Percentiles rank a stretch among this genome's conserved stretches.
Evolutionary conservation across 2,797 vertebrate species (phyloP).

Genomic region (Ficedula albicollis): DNA sequence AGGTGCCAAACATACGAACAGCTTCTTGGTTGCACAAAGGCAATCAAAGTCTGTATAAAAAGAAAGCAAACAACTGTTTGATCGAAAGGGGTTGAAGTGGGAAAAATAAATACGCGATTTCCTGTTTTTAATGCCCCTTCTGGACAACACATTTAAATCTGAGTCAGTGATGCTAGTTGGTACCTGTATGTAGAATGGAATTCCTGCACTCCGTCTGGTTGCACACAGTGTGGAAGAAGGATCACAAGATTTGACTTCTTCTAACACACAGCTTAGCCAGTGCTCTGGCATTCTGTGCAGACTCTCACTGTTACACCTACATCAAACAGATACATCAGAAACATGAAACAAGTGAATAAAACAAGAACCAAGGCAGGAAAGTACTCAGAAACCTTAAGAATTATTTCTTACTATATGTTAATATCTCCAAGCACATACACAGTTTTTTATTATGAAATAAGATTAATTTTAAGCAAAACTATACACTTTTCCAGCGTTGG

Average conservation of each 20-base stretch:
- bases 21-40: background rate
- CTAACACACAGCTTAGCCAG: constrained; percentile 86
- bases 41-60: background rate
- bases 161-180: background rate
- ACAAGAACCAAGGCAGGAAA: background rate
- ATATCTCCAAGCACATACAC: background rate
- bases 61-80: background rate
- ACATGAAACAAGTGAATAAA: background rate
- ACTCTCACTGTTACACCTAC: constrained; percentile 81
- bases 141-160: background rate
- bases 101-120: background rate
- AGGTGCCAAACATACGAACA: background rate
- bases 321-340: background rate
- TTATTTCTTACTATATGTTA: background rate
- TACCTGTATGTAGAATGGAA: constrained; percentile 97
- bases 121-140: background rate
- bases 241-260: constrained; percentile 90
- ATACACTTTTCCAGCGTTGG: background rate
- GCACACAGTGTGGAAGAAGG: constrained; percentile 92
- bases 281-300: constrained; percentile 86
- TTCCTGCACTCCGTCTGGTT: constrained; percentile 93
- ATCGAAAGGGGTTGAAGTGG: background rate
- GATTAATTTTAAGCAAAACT: background rate
- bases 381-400: background rate
- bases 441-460: background rate